Evolutionary conservation across 2,113 vertebrate genomes (phyloP).

Genomic region (Probosciger aterrimus): DNA sequence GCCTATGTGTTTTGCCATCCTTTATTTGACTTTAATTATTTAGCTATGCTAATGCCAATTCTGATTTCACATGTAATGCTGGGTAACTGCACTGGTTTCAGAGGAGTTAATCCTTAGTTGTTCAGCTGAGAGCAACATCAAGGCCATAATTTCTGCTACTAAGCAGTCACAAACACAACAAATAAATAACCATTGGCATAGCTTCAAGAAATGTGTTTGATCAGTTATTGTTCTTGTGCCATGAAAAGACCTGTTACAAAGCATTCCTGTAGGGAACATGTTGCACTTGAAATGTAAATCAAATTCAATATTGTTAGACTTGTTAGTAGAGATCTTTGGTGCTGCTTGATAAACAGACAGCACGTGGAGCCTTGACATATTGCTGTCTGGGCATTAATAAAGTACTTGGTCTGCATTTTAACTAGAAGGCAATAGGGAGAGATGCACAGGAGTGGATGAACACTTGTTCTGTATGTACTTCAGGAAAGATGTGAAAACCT

Average conservation of each 20-base stretch:
- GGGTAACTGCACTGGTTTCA: not conserved
- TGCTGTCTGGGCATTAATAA: not conserved
- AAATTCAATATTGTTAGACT: not conserved
- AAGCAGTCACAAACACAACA: not conserved
- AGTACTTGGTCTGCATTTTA: not conserved
- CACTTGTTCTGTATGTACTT: not conserved
- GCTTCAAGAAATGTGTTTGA: not conserved
- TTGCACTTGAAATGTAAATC: not conserved
- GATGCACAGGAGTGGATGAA: not conserved
- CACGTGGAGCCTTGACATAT: not conserved
- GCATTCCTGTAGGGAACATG: not conserved
- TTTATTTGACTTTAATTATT: not conserved
- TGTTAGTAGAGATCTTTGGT: not conserved
- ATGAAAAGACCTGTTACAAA: not conserved
- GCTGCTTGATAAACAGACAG: not conserved
- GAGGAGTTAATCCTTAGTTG: not conserved
- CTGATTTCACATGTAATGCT: not conserved
- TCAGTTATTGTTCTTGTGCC: not conserved
- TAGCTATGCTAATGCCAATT: not conserved
- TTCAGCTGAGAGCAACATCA: not conserved
- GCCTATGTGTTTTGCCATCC: not conserved
- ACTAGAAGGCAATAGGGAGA: not conserved
- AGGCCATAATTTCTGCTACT: not conserved
- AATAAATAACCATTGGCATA: not conserved
- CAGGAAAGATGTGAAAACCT: not conserved